These are phyloP conservation scores for Spea bombifrons DNA, from an alignment of 2,113 vertebrate genomes.

Conservation along the genomic window DNA sequence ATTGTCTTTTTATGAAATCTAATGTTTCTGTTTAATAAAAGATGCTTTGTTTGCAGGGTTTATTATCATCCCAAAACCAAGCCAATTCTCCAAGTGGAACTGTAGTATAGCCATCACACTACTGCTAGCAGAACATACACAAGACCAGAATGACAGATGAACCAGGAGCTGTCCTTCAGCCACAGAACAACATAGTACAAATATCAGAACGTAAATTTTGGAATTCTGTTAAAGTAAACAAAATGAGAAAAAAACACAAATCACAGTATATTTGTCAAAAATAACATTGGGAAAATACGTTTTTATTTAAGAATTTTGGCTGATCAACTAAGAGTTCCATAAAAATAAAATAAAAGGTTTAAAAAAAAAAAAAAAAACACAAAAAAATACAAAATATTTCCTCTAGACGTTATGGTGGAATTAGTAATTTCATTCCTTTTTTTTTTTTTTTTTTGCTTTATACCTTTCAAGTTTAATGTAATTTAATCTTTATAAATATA, in stretches of 20 bases:
- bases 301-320: conserved; percentile 57
- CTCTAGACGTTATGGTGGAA: conserved; percentile 65
- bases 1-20: too few relatives aligned
- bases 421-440: conserved; percentile 57
- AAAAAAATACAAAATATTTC: conserved; percentile 50
- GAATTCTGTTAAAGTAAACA: conserved; percentile 63
- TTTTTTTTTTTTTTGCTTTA: conserved; percentile 55
- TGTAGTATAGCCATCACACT: conserved; percentile 85
- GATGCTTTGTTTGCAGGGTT: conserved; percentile 90
- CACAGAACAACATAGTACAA: conserved; percentile 77
- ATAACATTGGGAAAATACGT: too few relatives aligned
- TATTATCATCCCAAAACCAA: conserved; percentile 90
- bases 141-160: conserved; percentile 70
- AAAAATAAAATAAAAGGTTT: conserved; percentile 32
- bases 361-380: too few relatives aligned
- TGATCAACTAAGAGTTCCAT: conserved; percentile 60
- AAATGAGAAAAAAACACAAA: conserved; percentile 49
- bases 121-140: conserved; percentile 80
- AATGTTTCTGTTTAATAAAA: conserved; percentile 67
- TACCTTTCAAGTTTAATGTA: conserved; percentile 63
- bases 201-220: conserved; percentile 59
- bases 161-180: conserved; percentile 80
- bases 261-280: background rate
- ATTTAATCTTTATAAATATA: conserved; percentile 61
- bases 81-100: conserved; percentile 94